phyloP scores from a whole-genome alignment of 2,113 vertebrate genomes.

The Aegypius monachus region DNA sequence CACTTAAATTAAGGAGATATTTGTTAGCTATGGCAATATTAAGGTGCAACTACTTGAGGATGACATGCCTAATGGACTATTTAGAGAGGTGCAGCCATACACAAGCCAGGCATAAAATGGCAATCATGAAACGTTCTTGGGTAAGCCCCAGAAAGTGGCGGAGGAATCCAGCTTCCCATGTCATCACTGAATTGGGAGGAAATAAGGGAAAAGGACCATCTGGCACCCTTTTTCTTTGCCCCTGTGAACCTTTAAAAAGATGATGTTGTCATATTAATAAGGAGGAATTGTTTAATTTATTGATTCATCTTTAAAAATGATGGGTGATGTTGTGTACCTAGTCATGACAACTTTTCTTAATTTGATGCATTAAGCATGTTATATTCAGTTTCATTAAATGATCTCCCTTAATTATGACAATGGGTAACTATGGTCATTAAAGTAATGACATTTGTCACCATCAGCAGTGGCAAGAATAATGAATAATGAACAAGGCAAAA shows the following conservation, averaged over 20 bases:
- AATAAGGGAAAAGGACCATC: not conserved
- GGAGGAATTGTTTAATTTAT: conserved; percentile 4
- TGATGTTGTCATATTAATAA: not conserved
- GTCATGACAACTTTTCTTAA: conserved; percentile 28
- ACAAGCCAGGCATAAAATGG: not conserved
- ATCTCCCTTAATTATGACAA: conserved; percentile 62
- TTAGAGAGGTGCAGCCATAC: not conserved
- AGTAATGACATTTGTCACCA: conserved; percentile 59
- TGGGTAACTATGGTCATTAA: conserved; percentile 57
- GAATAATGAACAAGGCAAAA: conserved; percentile 32
- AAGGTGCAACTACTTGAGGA: not conserved
- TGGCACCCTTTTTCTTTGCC: not conserved
- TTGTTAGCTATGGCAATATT: not conserved
- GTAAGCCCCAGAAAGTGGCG: not conserved
- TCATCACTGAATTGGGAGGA: not conserved
- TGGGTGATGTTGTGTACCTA: conserved; percentile 20
- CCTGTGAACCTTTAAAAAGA: not conserved
- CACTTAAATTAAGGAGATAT: not conserved
- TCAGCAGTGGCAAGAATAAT: conserved; percentile 22
- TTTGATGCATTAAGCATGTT: conserved; percentile 41
- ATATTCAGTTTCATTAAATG: conserved; percentile 38
- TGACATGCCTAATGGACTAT: not conserved
- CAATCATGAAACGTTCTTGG: not conserved
- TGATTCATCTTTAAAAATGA: conserved; percentile 33
- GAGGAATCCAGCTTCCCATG: not conserved